Percentiles rank a stretch among this genome's conserved stretches.
Conservation (phyloP, 2,888 invertebrate genomes). For the Trypoxylon attenuatum region DNA sequence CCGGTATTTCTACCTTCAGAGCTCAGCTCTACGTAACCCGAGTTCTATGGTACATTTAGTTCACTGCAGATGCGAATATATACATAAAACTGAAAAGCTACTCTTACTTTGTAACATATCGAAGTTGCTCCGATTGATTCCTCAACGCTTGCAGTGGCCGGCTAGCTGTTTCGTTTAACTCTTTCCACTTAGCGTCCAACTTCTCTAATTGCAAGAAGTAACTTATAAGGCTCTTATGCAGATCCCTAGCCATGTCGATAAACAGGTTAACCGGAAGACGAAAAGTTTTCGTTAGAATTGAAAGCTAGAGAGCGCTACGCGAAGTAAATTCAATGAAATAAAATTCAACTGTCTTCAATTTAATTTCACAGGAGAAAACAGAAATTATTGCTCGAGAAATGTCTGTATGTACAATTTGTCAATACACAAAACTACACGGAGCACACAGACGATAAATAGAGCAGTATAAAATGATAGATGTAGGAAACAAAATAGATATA, state of each 20-base stretch:
- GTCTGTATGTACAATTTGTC: too few relatives aligned
- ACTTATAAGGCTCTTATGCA: slow-evolving; percentile 55
- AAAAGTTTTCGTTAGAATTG: not conserved
- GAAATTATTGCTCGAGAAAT: slow-evolving; percentile 11
- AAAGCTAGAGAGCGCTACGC: slow-evolving; percentile 30
- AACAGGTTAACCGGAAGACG: slow-evolving; percentile 45
- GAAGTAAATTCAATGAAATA: not conserved
- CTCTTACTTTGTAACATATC: slow-evolving; percentile 49
- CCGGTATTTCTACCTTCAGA: too few relatives aligned
- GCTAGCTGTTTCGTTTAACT: slow-evolving; percentile 32
- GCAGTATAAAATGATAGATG: too few relatives aligned
- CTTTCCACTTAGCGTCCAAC: slow-evolving; percentile 52
- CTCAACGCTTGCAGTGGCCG: slow-evolving; percentile 48
- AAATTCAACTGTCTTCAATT: not conserved
- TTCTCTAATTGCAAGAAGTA: slow-evolving; percentile 58
- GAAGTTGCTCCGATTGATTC: slow-evolving; percentile 63
- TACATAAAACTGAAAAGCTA: slow-evolving; percentile 10
- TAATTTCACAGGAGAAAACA: slow-evolving; percentile 18
- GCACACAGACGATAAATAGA: too few relatives aligned
- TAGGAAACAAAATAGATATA: too few relatives aligned
- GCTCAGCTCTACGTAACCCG: not conserved
- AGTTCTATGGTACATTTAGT: not conserved
- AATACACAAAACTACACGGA: too few relatives aligned
- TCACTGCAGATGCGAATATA: too few relatives aligned
- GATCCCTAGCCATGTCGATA: slow-evolving; percentile 52